Conservation (phyloP, 64 coral and sea anemone species). For the Actinia tenebrosa region DNA sequence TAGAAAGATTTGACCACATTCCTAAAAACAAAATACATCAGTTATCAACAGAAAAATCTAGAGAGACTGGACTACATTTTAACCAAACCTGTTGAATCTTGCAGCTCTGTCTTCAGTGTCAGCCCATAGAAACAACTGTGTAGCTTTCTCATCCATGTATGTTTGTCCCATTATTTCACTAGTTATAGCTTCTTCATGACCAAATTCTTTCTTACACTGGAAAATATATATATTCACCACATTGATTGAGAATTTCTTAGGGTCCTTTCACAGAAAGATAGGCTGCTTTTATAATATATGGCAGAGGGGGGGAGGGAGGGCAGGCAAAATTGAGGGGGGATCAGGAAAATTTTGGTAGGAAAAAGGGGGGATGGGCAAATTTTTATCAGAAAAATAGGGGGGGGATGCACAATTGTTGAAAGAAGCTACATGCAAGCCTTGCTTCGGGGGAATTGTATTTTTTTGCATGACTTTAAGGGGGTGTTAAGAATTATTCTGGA, state of each 20-base stretch:
- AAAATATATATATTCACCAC: not conserved
- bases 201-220: constrained; percentile 78
- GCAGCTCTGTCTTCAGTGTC: constrained; percentile 89
- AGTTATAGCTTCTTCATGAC: constrained; percentile 56
- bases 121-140: constrained; percentile 81
- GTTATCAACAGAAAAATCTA: not conserved
- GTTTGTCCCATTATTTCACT: constrained; percentile 73
- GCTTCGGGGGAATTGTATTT: too few relatives aligned
- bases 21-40: constrained; percentile 35
- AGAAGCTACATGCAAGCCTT: too few relatives aligned
- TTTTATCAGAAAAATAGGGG: too few relatives aligned
- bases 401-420: too few relatives aligned
- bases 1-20: constrained; percentile 98
- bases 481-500: too few relatives aligned
- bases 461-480: too few relatives aligned
- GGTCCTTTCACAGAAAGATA: too few relatives aligned
- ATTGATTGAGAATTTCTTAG: not conserved
- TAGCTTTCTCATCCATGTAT: constrained; percentile 76
- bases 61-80: not conserved
- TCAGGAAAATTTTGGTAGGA: too few relatives aligned
- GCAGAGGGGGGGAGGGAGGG: too few relatives aligned
- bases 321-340: too few relatives aligned
- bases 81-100: constrained; percentile 79
- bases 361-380: too few relatives aligned
- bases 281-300: too few relatives aligned